These are phyloP conservation scores for Drosophila kepulauana DNA, from an alignment of 1,140 invertebrate genomes.

Conservation along the genomic window DNA sequence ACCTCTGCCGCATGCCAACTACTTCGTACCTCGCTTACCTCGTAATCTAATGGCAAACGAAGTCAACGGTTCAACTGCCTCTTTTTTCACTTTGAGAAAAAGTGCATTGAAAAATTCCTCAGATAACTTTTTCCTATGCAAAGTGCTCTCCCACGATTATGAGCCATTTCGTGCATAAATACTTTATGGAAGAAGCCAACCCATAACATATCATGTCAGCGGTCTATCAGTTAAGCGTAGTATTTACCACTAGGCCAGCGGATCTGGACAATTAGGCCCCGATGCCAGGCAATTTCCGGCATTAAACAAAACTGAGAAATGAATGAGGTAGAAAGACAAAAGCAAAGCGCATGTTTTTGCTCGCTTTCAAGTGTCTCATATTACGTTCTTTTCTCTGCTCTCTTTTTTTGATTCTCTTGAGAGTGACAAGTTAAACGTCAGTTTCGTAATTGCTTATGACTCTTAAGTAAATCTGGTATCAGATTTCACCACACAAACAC, in stretches of 20 bases:
- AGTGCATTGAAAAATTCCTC: conserved; percentile 48
- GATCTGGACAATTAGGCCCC: conserved; percentile 50
- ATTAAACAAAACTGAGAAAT: conserved; percentile 8
- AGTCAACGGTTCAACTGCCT: conserved; percentile 60
- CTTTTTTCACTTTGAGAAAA: conserved; percentile 59
- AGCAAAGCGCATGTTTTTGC: conserved; percentile 14
- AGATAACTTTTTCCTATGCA: conserved; percentile 49
- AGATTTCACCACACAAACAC: conserved; percentile 59
- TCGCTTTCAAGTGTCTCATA: conserved; percentile 15
- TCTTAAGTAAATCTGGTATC: conserved; percentile 70
- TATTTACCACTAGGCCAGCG: conserved; percentile 37
- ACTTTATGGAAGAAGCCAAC: conserved; percentile 6
- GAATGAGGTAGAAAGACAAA: neutral
- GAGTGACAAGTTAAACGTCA: conserved; percentile 73
- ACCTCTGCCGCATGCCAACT: conserved; percentile 27
- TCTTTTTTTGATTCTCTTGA: conserved; percentile 2
- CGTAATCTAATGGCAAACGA: conserved; percentile 32
- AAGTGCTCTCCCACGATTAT: conserved; percentile 59
- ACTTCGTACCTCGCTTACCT: neutral
- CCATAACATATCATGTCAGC: conserved; percentile 46
- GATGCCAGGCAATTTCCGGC: conserved; percentile 44
- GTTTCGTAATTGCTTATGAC: conserved; percentile 73
- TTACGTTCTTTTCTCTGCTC: conserved; percentile 23
- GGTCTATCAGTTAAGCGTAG: conserved; percentile 11
- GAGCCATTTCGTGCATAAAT: conserved; percentile 22